Percentiles rank a stretch among this genome's conserved stretches.
phyloP scores from a whole-genome alignment of 1,140 invertebrate species.

The Hyles vespertilio region DNA sequence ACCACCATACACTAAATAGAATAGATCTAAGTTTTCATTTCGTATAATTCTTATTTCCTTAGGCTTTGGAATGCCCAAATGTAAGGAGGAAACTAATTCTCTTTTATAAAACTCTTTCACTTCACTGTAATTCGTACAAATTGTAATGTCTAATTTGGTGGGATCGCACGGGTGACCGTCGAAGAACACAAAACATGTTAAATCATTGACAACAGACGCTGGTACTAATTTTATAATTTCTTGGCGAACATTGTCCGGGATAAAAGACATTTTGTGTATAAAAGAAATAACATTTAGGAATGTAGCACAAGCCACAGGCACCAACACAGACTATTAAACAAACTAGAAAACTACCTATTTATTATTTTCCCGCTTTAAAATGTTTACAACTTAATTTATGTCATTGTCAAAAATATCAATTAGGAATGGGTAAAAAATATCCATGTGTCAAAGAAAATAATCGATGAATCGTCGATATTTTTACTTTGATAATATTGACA shows the following conservation, averaged over 20 bases:
- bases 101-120: conserved; percentile 45
- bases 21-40: conserved; percentile 44
- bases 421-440: too few species aligned
- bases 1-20: conserved; percentile 39
- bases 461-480: too few species aligned
- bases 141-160: conserved; percentile 39
- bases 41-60: conserved; percentile 40
- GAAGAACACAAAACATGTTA: conserved; percentile 48
- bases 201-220: conserved; percentile 22
- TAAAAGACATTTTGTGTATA: conserved; percentile 1
- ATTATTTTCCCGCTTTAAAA: too few species aligned
- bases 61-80: conserved; percentile 23
- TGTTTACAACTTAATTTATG: too few species aligned
- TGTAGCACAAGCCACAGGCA: too few species aligned
- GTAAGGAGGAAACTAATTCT: conserved; percentile 33
- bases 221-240: conserved; percentile 29
- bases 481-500: too few species aligned
- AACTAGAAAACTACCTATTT: too few species aligned
- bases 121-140: conserved; percentile 42
- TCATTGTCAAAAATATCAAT: too few species aligned
- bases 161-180: conserved; percentile 50
- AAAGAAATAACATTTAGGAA: neutral
- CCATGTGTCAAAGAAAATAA: neutral
- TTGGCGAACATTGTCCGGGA: conserved; percentile 2
- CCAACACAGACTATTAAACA: too few species aligned